Conservation (phyloP, 2,113 vertebrate species). For the Psilopogon haemacephalus region DNA sequence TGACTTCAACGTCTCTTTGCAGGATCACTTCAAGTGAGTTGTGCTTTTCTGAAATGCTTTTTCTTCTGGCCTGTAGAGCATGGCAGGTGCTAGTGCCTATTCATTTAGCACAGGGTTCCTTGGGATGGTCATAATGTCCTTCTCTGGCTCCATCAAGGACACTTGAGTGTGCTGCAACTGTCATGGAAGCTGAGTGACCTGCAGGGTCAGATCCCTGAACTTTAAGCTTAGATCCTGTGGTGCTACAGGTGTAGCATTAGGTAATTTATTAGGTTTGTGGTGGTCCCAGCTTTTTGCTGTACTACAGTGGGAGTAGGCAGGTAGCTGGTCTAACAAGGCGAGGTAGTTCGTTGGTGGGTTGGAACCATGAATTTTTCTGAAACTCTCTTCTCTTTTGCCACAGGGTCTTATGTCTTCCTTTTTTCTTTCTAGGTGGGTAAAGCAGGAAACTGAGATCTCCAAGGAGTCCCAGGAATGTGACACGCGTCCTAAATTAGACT, state of each 20-base stretch:
- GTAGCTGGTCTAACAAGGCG: background rate
- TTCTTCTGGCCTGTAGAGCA: background rate
- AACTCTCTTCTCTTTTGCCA: background rate
- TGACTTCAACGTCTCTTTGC: constrained; percentile 96
- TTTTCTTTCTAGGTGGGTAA: constrained; percentile 86
- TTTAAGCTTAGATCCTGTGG: background rate
- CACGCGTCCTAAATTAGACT: constrained; percentile 88
- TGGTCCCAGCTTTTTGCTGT: background rate
- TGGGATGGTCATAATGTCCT: background rate
- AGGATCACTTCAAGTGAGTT: constrained; percentile 97
- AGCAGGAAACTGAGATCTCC: constrained; percentile 88
- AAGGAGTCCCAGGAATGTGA: constrained; percentile 88
- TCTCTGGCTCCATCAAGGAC: background rate
- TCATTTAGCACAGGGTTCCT: background rate
- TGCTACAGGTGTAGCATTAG: background rate
- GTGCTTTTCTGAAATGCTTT: background rate
- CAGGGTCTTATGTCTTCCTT: background rate
- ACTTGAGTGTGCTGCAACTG: background rate
- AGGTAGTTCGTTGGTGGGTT: background rate
- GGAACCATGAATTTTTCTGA: background rate
- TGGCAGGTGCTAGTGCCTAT: background rate
- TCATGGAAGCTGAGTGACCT: background rate
- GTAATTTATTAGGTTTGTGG: background rate
- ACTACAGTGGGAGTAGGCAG: background rate
- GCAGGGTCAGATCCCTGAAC: background rate